phyloP scores from a whole-genome alignment of 2,888 invertebrate species.

The Lampropteryx suffumata region DNA sequence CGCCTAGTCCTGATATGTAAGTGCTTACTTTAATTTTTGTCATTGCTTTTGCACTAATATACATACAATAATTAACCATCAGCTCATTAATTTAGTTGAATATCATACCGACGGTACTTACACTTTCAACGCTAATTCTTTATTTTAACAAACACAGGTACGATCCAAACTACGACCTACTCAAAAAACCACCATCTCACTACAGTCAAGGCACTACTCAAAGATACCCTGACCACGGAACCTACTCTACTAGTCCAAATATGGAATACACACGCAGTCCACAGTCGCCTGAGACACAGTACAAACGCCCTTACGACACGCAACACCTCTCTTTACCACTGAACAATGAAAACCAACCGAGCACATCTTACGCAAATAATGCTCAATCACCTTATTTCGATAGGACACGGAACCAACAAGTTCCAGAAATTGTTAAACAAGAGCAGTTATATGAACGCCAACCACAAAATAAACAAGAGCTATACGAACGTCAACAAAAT shows the following conservation, averaged over 20 bases:
- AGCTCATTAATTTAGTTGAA: not conserved
- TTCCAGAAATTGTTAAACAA: constrained; percentile 50
- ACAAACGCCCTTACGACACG: constrained; percentile 72
- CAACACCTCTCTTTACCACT: constrained; percentile 75
- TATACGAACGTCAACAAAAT: constrained; percentile 52
- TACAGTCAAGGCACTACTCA: constrained; percentile 73
- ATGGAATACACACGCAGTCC: constrained; percentile 81
- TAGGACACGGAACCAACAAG: constrained; percentile 66
- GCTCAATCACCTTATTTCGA: constrained; percentile 78
- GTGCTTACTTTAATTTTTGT: no score
- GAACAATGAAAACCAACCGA: constrained; percentile 71
- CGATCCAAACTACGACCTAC: constrained; percentile 80
- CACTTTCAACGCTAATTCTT: constrained; percentile 13
- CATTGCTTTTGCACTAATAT: no score
- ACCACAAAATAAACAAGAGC: constrained; percentile 49
- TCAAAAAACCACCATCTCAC: constrained; percentile 79
- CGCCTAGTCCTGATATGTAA: constrained; percentile 88
- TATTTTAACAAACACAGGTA: constrained; percentile 60
- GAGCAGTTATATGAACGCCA: constrained; percentile 61
- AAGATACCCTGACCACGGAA: constrained; percentile 68
- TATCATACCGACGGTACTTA: constrained; percentile 7
- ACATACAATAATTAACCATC: not conserved
- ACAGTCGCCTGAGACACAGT: constrained; percentile 65
- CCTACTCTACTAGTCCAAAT: constrained; percentile 62
- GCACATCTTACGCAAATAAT: constrained; percentile 72